Evolutionary conservation across 2,888 invertebrate species (phyloP).

Genomic region (Lasioglossum malachurum): DNA sequence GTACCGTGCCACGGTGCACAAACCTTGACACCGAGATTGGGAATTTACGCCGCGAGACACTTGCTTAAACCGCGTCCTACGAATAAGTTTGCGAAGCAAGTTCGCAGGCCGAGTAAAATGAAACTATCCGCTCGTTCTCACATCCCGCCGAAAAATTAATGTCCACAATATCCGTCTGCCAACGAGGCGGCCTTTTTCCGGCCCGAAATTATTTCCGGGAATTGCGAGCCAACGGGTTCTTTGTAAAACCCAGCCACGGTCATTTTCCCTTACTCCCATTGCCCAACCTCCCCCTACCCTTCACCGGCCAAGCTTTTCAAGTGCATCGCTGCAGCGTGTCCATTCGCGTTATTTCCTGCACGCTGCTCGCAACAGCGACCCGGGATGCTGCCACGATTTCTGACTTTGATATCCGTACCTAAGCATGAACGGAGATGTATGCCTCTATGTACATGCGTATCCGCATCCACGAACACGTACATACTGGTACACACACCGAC

Average conservation of each 20-base stretch:
- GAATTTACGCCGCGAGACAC: background rate
- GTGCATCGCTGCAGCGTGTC: slow-evolving; percentile 16
- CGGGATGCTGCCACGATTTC: slow-evolving; percentile 33
- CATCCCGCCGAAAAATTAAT: slow-evolving; percentile 21
- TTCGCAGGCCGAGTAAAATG: background rate
- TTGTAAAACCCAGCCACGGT: slow-evolving; percentile 30
- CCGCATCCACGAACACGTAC: too few relatives aligned
- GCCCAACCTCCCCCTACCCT: background rate
- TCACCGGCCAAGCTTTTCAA: slow-evolving; percentile 22
- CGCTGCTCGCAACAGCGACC: slow-evolving; percentile 8
- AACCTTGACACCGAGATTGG: background rate
- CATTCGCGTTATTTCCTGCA: slow-evolving; percentile 30
- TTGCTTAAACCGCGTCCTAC: background rate
- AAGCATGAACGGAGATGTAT: slow-evolving; percentile 13
- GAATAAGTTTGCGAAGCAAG: background rate
- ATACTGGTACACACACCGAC: background rate
- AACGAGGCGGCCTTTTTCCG: slow-evolving; percentile 15
- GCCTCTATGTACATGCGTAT: background rate
- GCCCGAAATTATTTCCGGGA: slow-evolving; percentile 37
- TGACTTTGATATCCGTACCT: slow-evolving; percentile 39
- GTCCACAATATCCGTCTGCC: slow-evolving; percentile 13
- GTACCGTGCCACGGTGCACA: background rate
- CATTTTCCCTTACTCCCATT: slow-evolving; percentile 10
- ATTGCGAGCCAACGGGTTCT: slow-evolving; percentile 22
- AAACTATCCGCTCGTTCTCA: background rate